phyloP scores from a whole-genome alignment of 2,797 vertebrate species.

The Florisuga fusca region DNA sequence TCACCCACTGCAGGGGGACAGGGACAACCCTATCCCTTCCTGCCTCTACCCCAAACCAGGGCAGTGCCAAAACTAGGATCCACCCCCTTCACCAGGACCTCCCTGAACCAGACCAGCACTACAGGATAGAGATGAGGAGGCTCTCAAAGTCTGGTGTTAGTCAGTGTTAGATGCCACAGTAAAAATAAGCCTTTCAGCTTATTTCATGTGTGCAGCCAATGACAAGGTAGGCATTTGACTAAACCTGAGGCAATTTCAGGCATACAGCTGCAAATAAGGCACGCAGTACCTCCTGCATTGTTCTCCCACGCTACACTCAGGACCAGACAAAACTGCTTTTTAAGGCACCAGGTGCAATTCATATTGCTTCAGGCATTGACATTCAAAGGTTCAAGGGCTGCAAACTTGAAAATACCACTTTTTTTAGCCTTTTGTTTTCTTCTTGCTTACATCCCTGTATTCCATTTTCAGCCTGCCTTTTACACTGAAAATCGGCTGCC shows the following conservation, averaged over 20 bases:
- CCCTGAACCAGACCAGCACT: background rate
- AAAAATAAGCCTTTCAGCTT: background rate
- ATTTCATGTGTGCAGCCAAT: background rate
- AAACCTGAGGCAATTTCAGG: background rate
- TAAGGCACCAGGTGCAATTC: background rate
- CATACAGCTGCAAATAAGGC: background rate
- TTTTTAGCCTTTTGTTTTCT: background rate
- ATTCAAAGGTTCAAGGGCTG: background rate
- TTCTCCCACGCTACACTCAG: background rate
- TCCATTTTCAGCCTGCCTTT: background rate
- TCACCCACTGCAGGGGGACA: background rate
- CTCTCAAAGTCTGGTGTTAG: background rate
- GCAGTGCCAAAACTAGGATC: background rate
- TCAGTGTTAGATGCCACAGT: fast-evolving
- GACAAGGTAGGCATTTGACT: background rate
- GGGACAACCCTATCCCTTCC: background rate
- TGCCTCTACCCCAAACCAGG: background rate
- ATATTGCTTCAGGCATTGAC: background rate
- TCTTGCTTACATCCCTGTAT: background rate
- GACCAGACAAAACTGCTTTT: background rate
- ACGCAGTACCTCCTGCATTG: background rate
- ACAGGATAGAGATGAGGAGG: background rate
- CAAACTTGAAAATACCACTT: background rate
- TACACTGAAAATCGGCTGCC: background rate
- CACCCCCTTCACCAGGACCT: background rate